Evolutionary conservation across 2,113 vertebrate genomes (phyloP), one percentile per base, ranked within the genome.

Genomic region (Macroglossus sobrinus): DNA sequence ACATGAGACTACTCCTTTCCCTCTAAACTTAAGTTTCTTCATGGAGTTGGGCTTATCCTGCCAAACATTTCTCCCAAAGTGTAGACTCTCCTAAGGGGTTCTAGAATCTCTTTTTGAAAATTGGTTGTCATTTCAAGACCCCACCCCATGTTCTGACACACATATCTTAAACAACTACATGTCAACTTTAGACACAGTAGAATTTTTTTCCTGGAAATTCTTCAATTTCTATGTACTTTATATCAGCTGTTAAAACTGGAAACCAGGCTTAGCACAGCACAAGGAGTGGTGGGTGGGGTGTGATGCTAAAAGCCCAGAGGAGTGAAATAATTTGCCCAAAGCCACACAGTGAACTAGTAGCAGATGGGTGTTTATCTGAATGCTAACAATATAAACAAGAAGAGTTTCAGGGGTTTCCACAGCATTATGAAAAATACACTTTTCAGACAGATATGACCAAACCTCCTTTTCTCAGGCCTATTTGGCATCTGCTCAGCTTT

Each of bases 271-370:
- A 40, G 24, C 11, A 4, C 5, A 15, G 15, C 53, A 8, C 7
- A 14, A 35, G 28, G 24, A 22, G 8, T 14, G 19, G 28, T 75
- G n/a, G 24, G 21, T 18, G 45, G 28, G 9, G 24, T 50, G 15
- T 81, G 40, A 12, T 24, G 22, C 92, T 38, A 35, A 74, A 68
- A 91, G 0, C 30, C 40, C 59, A 40, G 13, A 57, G 6, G 15
- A 71, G 13, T 55, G 47, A 59, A 64, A 89, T 24, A 16, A 84
- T 84, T 88, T 80, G 28, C 33, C 74, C 38, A 59, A 33, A 90
- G 59, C 2, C 21, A 38, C 43, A 66, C 3, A 21, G 53, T 63
- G 21, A 64, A 22, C 64, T 63, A 63, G 71, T 59, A 45, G 57
- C 57, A 71, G 16, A 15, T 84, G 12, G 33, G 14, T 89, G 9